Conservation (phyloP, 2,888 invertebrate species). For the Lissocephala sabroskyi region DNA sequence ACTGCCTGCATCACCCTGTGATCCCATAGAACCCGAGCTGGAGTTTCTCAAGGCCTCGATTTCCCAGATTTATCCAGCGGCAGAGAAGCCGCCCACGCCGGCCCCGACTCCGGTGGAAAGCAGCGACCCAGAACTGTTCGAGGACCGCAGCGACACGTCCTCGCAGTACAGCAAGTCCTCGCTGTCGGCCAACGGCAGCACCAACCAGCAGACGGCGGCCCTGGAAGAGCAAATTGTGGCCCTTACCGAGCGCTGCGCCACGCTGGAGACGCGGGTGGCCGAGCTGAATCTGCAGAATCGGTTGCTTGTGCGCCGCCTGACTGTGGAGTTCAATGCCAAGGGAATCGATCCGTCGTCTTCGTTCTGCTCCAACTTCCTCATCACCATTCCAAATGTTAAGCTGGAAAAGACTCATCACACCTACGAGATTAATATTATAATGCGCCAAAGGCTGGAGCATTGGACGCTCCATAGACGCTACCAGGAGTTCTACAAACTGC, state of each 20-base stretch:
- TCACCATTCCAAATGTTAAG: conserved; percentile 69
- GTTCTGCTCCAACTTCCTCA: conserved; percentile 65
- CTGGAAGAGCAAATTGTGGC: conserved; percentile 61
- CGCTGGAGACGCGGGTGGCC: conserved; percentile 69
- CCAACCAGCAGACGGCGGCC: conserved; percentile 37
- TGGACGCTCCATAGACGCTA: conserved; percentile 98
- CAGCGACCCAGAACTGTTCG: conserved; percentile 37
- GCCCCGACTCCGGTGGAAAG: neutral
- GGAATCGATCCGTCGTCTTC: conserved; percentile 67
- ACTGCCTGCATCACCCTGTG: conserved; percentile 25
- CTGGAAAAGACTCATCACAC: conserved; percentile 64
- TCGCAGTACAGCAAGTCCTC: conserved; percentile 70
- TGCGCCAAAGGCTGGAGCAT: conserved; percentile 78
- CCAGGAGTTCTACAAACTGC: conserved; percentile 91
- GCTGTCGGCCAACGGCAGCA: conserved; percentile 47
- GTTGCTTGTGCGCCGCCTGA: conserved; percentile 64
- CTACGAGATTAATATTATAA: conserved; percentile 71
- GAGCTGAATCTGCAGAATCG: conserved; percentile 69
- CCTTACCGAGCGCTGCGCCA: conserved; percentile 63
- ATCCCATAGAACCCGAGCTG: conserved; percentile 62
- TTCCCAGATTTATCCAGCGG: conserved; percentile 22
- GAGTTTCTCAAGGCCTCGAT: conserved; percentile 59
- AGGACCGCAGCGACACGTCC: conserved; percentile 65
- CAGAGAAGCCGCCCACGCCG: neutral
- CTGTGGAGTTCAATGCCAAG: conserved; percentile 60